Evolutionary conservation across 1,140 invertebrate genomes (phyloP).

Genomic region (Thaumetopoea pityocampa): DNA sequence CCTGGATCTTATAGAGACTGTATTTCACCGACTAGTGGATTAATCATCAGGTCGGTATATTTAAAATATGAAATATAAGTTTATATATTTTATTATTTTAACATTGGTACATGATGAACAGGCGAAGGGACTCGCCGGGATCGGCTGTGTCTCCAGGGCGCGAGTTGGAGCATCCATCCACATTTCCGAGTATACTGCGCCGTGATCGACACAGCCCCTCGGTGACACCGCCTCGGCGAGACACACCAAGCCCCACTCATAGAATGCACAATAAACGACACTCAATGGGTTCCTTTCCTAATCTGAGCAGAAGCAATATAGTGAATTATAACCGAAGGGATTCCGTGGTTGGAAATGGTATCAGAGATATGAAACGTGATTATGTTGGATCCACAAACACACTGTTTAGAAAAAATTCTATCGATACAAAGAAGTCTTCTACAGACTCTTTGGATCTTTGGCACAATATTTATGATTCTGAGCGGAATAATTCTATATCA

Average conservation of each 20-base stretch:
- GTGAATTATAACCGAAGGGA: constrained; percentile 57
- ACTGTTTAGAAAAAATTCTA: constrained; percentile 70
- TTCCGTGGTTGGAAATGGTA: constrained; percentile 41
- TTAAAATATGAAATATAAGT: constrained; percentile 1
- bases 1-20: constrained; percentile 77
- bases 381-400: constrained; percentile 64
- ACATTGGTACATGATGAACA: constrained; percentile 41
- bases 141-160: constrained; percentile 75
- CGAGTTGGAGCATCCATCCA: constrained; percentile 81
- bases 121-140: constrained; percentile 77
- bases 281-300: constrained; percentile 66
- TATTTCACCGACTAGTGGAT: constrained; percentile 65
- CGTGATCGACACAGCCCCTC: constrained; percentile 77
- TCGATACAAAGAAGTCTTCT: constrained; percentile 79
- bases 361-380: constrained; percentile 70
- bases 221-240: constrained; percentile 76
- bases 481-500: constrained; percentile 55
- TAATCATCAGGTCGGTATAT: constrained; percentile 59
- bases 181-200: constrained; percentile 80
- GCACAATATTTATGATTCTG: constrained; percentile 82
- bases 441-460: constrained; percentile 84
- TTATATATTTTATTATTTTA: constrained; percentile 19
- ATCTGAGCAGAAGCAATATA: constrained; percentile 50
- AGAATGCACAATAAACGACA: constrained; percentile 62
- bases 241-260: constrained; percentile 69